These are phyloP conservation scores for Ammospiza nelsoni DNA, from an alignment of 2,113 vertebrate species.

Conservation along the genomic window DNA sequence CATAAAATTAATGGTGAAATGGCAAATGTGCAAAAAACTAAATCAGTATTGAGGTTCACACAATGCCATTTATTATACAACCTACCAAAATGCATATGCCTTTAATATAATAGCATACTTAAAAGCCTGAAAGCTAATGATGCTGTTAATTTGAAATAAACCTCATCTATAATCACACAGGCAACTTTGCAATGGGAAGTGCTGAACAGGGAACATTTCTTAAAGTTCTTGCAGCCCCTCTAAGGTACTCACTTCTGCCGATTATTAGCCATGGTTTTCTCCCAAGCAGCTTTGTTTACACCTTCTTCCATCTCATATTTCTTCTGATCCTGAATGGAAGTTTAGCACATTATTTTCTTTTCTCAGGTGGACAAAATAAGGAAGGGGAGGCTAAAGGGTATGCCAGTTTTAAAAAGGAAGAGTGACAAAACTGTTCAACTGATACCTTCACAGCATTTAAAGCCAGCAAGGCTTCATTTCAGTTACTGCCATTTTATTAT, in stretches of 20 bases:
- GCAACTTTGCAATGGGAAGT: neutral
- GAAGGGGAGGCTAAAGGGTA: neutral
- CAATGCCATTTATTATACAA: neutral
- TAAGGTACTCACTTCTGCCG: constrained; percentile 84
- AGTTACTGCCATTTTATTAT: neutral
- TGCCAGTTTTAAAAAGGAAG: neutral
- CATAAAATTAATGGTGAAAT: neutral
- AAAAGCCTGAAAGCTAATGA: neutral
- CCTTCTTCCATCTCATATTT: constrained; percentile 90
- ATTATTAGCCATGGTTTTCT: constrained; percentile 89
- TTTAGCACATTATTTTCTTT: neutral
- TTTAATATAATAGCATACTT: neutral
- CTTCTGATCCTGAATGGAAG: constrained; percentile 82
- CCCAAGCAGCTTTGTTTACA: constrained; percentile 89
- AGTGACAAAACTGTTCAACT: neutral
- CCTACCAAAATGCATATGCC: neutral
- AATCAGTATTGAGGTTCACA: neutral
- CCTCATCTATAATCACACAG: neutral
- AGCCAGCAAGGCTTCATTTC: neutral
- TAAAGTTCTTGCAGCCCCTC: neutral
- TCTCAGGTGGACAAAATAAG: neutral
- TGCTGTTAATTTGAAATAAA: neutral
- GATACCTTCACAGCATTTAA: neutral
- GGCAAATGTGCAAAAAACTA: neutral
- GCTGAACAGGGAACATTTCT: neutral